Evolutionary conservation across 1,140 invertebrate genomes (phyloP).

Genomic region (Lethrus apterus): DNA sequence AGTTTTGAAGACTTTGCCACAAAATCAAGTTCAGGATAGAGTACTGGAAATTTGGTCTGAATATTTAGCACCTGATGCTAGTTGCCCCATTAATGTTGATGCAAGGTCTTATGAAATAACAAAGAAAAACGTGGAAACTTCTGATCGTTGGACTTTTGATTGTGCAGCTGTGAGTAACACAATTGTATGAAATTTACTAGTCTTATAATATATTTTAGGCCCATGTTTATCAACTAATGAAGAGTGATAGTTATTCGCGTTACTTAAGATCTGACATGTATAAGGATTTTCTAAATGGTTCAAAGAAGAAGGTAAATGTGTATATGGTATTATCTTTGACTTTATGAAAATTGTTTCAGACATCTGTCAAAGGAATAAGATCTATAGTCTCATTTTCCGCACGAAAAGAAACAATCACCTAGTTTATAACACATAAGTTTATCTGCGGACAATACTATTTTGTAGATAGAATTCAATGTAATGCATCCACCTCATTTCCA

Average conservation of each 20-base stretch:
- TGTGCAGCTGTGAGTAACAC: slow-evolving; percentile 77
- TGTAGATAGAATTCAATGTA: no score
- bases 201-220: slow-evolving; percentile 54
- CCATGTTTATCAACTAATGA: slow-evolving; percentile 99
- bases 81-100: slow-evolving; percentile 96
- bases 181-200: background rate
- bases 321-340: no score
- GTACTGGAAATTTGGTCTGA: slow-evolving; percentile 93
- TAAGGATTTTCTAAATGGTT: slow-evolving; percentile 92
- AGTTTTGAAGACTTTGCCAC: slow-evolving; percentile 79
- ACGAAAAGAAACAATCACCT: slow-evolving; percentile 56
- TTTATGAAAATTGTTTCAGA: slow-evolving; percentile 45
- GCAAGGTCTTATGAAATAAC: slow-evolving; percentile 77
- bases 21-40: slow-evolving; percentile 75
- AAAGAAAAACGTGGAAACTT: slow-evolving; percentile 69
- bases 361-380: slow-evolving; percentile 78
- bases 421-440: slow-evolving; percentile 17
- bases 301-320: slow-evolving; percentile 83
- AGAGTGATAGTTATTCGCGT: slow-evolving; percentile 95
- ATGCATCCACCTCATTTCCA: no score
- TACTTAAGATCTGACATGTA: slow-evolving; percentile 99
- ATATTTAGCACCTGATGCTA: slow-evolving; percentile 88
- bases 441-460: no score
- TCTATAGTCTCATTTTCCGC: slow-evolving; percentile 78
- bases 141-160: slow-evolving; percentile 94